Percentiles rank a stretch among this genome's conserved stretches.
phyloP scores from a whole-genome alignment of 1,140 invertebrate species.

The Drosophila virilis region DNA sequence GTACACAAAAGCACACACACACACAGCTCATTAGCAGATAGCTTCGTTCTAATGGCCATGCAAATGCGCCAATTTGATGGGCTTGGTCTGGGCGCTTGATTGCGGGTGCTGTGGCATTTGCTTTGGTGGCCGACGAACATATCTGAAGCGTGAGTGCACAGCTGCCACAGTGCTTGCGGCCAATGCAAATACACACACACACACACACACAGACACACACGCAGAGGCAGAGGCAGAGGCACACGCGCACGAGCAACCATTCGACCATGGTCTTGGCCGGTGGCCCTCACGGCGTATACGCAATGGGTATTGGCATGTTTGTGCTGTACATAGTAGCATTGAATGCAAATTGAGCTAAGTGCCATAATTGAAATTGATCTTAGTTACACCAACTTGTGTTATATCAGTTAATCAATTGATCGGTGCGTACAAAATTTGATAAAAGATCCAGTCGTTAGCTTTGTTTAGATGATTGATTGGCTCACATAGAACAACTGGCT shows the following conservation, averaged over 20 bases:
- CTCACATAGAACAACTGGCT: too few species aligned
- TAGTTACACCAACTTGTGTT: neutral
- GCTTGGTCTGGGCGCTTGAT: neutral
- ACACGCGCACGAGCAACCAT: neutral
- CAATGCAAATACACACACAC: constrained; percentile 7
- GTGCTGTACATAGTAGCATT: constrained; percentile 7
- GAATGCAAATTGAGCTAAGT: constrained; percentile 27
- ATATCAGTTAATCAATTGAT: too few species aligned
- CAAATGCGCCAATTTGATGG: constrained; percentile 31
- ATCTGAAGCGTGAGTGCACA: constrained; percentile 7
- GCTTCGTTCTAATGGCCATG: constrained; percentile 23
- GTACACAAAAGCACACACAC: neutral
- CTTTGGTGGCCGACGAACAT: constrained; percentile 3
- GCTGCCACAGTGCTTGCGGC: constrained; percentile 10
- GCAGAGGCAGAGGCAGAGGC: neutral
- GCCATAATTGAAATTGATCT: constrained; percentile 1
- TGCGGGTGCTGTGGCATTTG: neutral
- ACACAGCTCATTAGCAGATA: constrained; percentile 23
- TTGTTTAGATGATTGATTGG: too few species aligned
- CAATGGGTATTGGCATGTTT: constrained; percentile 15
- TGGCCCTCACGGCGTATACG: constrained; percentile 49
- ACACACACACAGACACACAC: constrained; percentile 1
- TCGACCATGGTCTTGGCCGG: constrained; percentile 52
- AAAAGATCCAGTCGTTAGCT: neutral
- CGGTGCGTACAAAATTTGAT: neutral